Evolutionary conservation across 2,797 vertebrate genomes (phyloP).

Genomic region (Muscicapa comitata): DNA sequence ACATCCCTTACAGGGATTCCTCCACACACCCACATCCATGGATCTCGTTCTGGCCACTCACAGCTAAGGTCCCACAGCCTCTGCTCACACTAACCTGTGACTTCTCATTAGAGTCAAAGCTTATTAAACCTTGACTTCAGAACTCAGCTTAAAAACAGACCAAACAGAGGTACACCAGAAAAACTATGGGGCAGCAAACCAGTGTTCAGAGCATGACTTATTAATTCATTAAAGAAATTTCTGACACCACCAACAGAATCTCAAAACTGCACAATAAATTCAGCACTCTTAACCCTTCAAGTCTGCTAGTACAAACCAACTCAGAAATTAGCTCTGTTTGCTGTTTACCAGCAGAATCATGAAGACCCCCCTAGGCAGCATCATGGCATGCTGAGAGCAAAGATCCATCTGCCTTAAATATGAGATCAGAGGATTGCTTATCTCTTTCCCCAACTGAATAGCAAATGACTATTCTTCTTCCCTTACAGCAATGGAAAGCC

Average conservation of each 20-base stretch:
- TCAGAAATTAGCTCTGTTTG: not conserved
- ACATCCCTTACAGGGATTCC: not conserved
- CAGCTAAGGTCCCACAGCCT: not conserved
- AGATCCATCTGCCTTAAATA: not conserved
- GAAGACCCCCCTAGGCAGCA: not conserved
- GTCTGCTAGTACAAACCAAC: not conserved
- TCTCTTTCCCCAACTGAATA: not conserved
- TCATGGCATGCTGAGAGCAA: not conserved
- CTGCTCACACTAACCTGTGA: not conserved
- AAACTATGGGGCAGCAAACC: not conserved
- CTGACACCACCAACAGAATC: not conserved
- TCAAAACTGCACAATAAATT: not conserved
- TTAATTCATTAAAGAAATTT: not conserved
- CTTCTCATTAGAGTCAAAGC: not conserved
- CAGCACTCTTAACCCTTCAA: not conserved
- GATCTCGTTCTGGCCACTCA: not conserved
- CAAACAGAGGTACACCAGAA: not conserved
- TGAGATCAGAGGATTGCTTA: not conserved
- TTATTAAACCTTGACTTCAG: not conserved
- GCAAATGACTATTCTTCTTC: not conserved
- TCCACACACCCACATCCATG: not conserved
- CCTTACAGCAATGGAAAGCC: not conserved
- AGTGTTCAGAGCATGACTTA: not conserved
- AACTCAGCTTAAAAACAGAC: not conserved
- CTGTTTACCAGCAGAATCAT: not conserved